Evolutionary conservation across 2,888 invertebrate species (phyloP).

Genomic region (Rhagonycha lutea): DNA sequence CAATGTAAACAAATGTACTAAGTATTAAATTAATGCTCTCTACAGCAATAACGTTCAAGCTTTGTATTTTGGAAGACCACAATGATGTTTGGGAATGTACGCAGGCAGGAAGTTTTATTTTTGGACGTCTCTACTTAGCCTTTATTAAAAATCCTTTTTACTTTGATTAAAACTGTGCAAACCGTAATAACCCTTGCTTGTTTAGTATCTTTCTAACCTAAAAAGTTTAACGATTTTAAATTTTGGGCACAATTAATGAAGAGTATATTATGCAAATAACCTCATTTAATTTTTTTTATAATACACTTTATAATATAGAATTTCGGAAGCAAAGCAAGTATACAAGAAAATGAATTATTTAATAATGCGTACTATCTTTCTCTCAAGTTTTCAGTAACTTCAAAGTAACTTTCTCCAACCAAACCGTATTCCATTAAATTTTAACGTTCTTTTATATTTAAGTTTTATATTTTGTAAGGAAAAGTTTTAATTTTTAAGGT

Average conservation of each 20-base stretch:
- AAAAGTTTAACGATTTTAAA: not conserved
- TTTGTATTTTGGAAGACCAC: not conserved
- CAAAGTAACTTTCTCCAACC: not conserved
- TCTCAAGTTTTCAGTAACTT: not conserved
- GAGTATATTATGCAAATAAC: not conserved
- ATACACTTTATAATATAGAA: no score
- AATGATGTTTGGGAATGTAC: not conserved
- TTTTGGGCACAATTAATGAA: not conserved
- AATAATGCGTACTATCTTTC: not conserved
- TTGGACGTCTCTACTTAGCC: not conserved
- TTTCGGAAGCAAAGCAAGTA: not conserved
- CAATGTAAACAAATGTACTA: not conserved
- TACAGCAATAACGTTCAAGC: not conserved
- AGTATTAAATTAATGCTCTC: not conserved
- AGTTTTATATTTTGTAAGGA: not conserved
- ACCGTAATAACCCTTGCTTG: not conserved
- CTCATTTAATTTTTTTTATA: not conserved
- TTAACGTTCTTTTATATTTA: not conserved
- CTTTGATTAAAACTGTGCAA: not conserved
- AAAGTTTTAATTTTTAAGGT: not conserved
- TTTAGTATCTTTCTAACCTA: not conserved
- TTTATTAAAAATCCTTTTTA: not conserved
- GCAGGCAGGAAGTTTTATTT: not conserved
- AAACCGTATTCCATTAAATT: not conserved
- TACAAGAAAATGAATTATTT: not conserved